Percentiles rank a stretch among this genome's conserved stretches.
Evolutionary conservation across 30 jellyfish, hydroid and myxozoan genomes (phyloP).

Genomic region (Phacellophora camtschatica): DNA sequence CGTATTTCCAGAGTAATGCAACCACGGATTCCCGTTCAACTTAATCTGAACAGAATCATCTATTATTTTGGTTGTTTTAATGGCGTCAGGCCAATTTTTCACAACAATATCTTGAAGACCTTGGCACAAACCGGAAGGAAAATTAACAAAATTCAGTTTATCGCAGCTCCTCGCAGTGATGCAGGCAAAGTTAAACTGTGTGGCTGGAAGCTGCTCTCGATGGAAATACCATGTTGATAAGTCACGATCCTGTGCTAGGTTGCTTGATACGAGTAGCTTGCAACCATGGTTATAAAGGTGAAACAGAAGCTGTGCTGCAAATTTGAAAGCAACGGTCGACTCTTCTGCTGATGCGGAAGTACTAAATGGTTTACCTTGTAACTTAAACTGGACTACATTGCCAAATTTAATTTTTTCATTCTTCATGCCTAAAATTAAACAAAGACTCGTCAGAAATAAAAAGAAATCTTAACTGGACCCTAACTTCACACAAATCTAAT

Average conservation of each 20-base stretch:
- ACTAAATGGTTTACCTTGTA: neutral
- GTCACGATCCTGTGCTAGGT: neutral
- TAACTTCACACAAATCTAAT: too few relatives aligned
- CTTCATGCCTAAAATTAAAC: neutral
- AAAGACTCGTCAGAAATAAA: neutral
- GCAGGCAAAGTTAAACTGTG: neutral
- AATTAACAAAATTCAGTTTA: neutral
- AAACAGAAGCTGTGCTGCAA: slow-evolving; percentile 2
- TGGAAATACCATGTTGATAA: slow-evolving; percentile 13
- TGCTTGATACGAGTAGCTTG: slow-evolving; percentile 5
- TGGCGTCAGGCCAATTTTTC: slow-evolving; percentile 18
- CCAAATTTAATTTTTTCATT: neutral
- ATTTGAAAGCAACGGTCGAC: neutral
- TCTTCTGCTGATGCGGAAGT: neutral
- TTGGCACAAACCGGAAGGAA: neutral
- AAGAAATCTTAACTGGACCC: too few relatives aligned
- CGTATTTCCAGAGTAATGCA: neutral
- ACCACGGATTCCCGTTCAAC: slow-evolving; percentile 71
- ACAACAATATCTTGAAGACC: neutral
- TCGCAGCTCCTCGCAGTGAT: neutral
- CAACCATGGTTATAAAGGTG: neutral
- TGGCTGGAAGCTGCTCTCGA: neutral
- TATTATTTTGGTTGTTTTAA: neutral
- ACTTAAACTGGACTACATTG: neutral
- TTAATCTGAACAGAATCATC: slow-evolving; percentile 25